A percentile compares a stretch with the other conserved stretches of the same genome.
Conservation (phyloP, 2,113 vertebrate genomes). For the Ciconia boyciana region DNA sequence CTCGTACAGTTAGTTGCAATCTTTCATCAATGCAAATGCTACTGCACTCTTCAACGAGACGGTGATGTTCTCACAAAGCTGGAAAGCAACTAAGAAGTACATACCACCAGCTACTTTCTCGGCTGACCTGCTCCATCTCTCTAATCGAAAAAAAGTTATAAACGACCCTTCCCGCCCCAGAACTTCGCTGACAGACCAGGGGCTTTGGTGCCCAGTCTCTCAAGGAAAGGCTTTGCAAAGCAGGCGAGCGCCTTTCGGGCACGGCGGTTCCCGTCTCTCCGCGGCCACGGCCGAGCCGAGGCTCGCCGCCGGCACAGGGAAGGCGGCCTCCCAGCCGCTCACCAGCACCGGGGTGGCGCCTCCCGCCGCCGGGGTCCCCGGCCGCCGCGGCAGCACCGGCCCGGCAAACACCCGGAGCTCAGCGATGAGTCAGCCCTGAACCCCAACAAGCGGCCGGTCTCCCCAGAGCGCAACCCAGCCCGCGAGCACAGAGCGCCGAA, state of each 20-base stretch:
- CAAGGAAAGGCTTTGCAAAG: rapidly evolving
- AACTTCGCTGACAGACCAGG: background rate
- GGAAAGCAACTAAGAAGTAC: background rate
- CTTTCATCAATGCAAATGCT: rapidly evolving
- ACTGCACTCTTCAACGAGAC: rapidly evolving
- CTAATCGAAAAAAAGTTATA: rapidly evolving
- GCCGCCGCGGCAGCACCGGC: background rate
- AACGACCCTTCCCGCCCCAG: background rate
- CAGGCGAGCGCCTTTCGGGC: background rate
- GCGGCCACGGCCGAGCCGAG: background rate
- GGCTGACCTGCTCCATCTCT: background rate
- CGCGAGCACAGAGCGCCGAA: background rate
- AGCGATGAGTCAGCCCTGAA: background rate
- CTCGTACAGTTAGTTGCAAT: rapidly evolving
- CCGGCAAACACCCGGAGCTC: background rate
- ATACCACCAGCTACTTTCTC: rapidly evolving
- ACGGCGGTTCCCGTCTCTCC: background rate
- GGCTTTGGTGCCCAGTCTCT: too few relatives aligned
- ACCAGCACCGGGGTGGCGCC: background rate
- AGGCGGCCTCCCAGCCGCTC: background rate
- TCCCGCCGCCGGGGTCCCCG: background rate
- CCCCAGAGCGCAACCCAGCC: background rate
- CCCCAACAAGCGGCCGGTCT: background rate
- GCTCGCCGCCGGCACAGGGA: background rate
- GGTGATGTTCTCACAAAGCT: rapidly evolving